Conservation (phyloP, 2,888 invertebrate genomes). For the Ypsolopha scabrella region DNA sequence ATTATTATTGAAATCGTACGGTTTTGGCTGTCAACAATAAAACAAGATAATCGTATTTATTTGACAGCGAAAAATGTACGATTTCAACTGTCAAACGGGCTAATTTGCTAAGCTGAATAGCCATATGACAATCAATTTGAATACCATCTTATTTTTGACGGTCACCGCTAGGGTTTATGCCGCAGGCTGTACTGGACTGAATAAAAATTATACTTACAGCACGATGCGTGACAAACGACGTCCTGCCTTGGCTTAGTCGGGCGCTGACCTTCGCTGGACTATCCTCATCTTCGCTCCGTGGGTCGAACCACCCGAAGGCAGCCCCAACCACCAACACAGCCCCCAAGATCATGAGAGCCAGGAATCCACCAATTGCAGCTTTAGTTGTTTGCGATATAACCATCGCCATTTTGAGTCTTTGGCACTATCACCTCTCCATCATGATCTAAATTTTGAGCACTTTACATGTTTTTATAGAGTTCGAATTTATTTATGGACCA, state of each 20-base stretch:
- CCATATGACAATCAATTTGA: too few species aligned
- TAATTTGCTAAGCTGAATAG: too few species aligned
- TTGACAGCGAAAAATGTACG: too few species aligned
- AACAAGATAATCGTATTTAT: too few species aligned
- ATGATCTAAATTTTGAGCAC: constrained; percentile 18
- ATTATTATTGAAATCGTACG: too few species aligned
- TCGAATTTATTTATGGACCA: background rate
- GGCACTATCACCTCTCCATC: constrained; percentile 31
- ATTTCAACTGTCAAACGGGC: too few species aligned
- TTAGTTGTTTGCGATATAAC: constrained; percentile 64
- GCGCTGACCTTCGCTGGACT: constrained; percentile 59
- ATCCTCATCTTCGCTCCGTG: constrained; percentile 56
- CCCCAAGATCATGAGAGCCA: constrained; percentile 58
- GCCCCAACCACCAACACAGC: constrained; percentile 58
- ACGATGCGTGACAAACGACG: constrained; percentile 59
- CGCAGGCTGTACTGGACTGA: background rate
- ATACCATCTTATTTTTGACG: too few species aligned
- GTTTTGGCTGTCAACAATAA: too few species aligned
- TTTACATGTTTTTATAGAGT: background rate
- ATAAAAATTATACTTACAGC: constrained; percentile 40
- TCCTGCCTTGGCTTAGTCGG: constrained; percentile 46
- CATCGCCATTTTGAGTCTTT: constrained; percentile 52
- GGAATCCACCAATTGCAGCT: constrained; percentile 56
- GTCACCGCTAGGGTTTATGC: too few species aligned
- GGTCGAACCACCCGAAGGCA: constrained; percentile 61